phyloP scores from a whole-genome alignment of 2,888 invertebrate genomes.

The Calliopum simillimum region DNA sequence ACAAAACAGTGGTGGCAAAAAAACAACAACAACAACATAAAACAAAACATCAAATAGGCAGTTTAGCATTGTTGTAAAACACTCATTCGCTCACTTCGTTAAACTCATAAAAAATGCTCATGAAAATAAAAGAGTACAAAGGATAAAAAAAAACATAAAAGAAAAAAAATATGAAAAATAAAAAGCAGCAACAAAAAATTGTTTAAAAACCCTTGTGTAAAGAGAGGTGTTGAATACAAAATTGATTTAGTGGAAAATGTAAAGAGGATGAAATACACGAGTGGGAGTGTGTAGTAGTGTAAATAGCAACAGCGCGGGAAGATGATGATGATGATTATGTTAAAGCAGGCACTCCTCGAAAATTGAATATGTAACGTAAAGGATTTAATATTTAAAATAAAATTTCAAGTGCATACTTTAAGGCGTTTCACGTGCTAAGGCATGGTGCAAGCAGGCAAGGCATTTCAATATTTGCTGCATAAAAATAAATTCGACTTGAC shows the following conservation, averaged over 20 bases:
- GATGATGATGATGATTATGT: neutral
- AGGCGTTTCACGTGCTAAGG: constrained; percentile 42
- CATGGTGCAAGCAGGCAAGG: constrained; percentile 60
- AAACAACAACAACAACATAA: constrained; percentile 28
- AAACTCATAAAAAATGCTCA: constrained; percentile 53
- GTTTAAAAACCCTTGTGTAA: neutral
- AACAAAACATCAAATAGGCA: constrained; percentile 33
- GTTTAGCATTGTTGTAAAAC: constrained; percentile 27
- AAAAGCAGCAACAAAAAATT: neutral
- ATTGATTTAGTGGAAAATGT: constrained; percentile 56
- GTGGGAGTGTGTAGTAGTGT: neutral
- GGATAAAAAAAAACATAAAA: neutral
- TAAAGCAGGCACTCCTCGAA: neutral
- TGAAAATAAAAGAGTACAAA: constrained; percentile 4
- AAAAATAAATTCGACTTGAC: constrained; percentile 56
- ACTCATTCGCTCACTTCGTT: constrained; percentile 53
- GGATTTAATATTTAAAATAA: constrained; percentile 36
- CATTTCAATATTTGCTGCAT: constrained; percentile 62
- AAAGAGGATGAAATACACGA: neutral
- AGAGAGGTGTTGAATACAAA: constrained; percentile 49
- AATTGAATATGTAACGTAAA: constrained; percentile 16
- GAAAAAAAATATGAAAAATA: neutral
- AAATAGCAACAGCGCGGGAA: neutral
- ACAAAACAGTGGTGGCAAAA: neutral
- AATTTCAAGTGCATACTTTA: constrained; percentile 40